Evolutionary conservation across 2,888 invertebrate genomes (phyloP).

Genomic region (Volucella inflata): DNA sequence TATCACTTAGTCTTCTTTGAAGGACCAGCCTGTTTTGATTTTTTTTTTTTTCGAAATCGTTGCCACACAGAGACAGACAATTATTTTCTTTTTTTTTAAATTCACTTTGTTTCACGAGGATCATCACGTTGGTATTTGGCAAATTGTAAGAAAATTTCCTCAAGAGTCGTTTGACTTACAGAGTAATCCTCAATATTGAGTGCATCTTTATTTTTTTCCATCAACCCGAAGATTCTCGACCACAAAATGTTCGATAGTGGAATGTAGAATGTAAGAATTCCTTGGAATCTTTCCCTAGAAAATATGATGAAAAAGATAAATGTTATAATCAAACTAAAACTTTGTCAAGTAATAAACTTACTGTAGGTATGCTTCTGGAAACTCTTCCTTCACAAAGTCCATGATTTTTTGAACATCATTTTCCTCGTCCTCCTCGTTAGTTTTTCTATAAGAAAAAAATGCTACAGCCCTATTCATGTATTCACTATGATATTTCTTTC

Average conservation of each 20-base stretch:
- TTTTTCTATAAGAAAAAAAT: background rate
- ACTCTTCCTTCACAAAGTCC: conserved; percentile 78
- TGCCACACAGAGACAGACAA: too few species aligned
- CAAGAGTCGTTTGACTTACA: conserved; percentile 91
- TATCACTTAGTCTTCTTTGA: too few species aligned
- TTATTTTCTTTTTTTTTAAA: background rate
- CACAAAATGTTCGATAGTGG: conserved; percentile 85
- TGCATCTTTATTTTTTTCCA: conserved; percentile 86
- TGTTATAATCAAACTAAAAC: too few species aligned
- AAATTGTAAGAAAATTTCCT: conserved; percentile 90
- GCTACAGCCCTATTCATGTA: background rate
- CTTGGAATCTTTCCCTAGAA: conserved; percentile 88
- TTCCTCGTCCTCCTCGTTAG: conserved; percentile 72
- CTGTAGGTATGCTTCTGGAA: conserved; percentile 80
- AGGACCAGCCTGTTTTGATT: too few species aligned
- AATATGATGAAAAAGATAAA: background rate
- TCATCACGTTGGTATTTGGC: conserved; percentile 85
- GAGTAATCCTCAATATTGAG: conserved; percentile 90
- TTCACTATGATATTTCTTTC: conserved; percentile 7
- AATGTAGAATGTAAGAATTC: conserved; percentile 89
- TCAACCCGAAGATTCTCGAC: conserved; percentile 88
- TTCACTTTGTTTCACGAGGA: conserved; percentile 66
- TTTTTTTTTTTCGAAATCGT: too few species aligned
- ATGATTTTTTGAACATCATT: conserved; percentile 78
- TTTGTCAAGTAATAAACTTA: conserved; percentile 78